These are phyloP conservation scores for Periophthalmus magnuspinnatus DNA, from an alignment of 2,797 vertebrate species.

Conservation along the genomic window DNA sequence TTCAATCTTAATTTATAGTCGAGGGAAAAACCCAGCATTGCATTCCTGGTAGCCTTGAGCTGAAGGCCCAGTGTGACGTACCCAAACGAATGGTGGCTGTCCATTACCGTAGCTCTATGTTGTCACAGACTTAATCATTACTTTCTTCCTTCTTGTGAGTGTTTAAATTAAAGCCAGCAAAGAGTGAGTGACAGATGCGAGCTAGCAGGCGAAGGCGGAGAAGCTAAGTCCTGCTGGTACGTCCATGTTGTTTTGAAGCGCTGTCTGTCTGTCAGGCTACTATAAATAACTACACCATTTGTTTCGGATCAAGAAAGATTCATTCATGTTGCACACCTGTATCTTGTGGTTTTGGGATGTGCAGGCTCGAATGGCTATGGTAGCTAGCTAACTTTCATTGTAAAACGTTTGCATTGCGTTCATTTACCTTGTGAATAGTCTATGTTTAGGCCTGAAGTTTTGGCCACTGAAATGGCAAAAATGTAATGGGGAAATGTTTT, in stretches of 20 bases:
- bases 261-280: conserved; percentile 7
- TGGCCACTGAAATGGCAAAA: too few species aligned
- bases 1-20: conserved; percentile 5
- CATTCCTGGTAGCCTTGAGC: not conserved
- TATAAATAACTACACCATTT: conserved; percentile 25
- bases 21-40: not conserved
- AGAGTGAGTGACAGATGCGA: conserved; percentile 35
- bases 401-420: too few species aligned
- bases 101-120: conserved; percentile 2
- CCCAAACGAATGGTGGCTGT: conserved; percentile 9
- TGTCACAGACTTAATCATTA: conserved; percentile 19
- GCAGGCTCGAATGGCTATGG: not conserved
- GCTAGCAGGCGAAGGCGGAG: not conserved
- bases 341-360: conserved; percentile 1
- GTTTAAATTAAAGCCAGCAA: conserved; percentile 13
- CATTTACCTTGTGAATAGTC: too few species aligned
- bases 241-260: conserved; percentile 18
- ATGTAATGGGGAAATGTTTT: too few species aligned
- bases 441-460: too few species aligned
- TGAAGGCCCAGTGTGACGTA: not conserved
- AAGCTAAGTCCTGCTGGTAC: conserved; percentile 14
- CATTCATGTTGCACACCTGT: conserved; percentile 17
- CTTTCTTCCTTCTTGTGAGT: conserved; percentile 9
- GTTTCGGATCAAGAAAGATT: conserved; percentile 11
- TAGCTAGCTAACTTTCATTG: too few species aligned